These are phyloP conservation scores for Catharus fuscescens DNA, from an alignment of 2,113 vertebrate species.

Conservation along the genomic window DNA sequence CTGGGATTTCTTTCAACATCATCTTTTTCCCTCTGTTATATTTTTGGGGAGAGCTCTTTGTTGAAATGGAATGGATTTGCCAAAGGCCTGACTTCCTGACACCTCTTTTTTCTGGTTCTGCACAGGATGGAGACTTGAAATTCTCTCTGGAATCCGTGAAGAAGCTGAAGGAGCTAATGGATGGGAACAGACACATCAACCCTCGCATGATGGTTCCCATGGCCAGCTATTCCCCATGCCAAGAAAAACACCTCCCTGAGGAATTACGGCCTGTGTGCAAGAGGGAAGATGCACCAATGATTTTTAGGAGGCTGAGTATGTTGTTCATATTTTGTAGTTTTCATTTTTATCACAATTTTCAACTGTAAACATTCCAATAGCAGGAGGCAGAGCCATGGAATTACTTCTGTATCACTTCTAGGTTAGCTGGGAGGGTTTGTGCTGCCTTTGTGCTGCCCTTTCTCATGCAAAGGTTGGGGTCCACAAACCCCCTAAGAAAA, in stretches of 20 bases:
- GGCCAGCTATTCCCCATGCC: neutral
- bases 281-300: neutral
- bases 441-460: neutral
- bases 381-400: rapidly evolving
- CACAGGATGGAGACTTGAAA: slow-evolving; percentile 47
- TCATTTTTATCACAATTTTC: neutral
- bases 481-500: rapidly evolving
- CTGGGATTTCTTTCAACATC: neutral
- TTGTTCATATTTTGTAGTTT: rapidly evolving
- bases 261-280: slow-evolving; percentile 19
- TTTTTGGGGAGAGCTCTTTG: neutral
- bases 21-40: neutral
- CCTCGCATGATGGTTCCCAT: neutral
- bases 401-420: neutral
- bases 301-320: slow-evolving; percentile 60
- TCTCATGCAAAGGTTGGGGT: neutral
- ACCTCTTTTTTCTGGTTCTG: neutral
- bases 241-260: slow-evolving; percentile 16
- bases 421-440: neutral
- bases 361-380: neutral
- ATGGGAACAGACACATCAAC: neutral
- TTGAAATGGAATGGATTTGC: neutral
- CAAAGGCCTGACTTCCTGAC: neutral
- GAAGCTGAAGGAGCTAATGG: slow-evolving; percentile 48
- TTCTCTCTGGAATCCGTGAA: slow-evolving; percentile 47